Evolutionary conservation across 2,888 invertebrate genomes (phyloP).

Genomic region (Cynaeus angustus): DNA sequence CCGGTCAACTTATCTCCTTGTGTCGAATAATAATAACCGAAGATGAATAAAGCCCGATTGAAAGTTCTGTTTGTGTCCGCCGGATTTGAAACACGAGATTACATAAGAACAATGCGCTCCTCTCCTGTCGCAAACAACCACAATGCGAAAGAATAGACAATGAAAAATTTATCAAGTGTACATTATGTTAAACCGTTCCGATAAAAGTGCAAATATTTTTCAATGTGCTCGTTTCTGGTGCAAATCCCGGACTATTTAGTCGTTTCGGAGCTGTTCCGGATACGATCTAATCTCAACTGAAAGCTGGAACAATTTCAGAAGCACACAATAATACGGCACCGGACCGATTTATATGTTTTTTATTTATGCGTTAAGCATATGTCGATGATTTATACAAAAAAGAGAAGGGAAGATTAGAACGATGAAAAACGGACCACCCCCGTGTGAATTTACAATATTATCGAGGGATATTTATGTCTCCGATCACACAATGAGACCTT

Average conservation of each 20-base stretch:
- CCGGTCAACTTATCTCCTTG: too few relatives aligned
- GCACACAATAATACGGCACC: slow-evolving; percentile 25
- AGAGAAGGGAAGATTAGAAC: slow-evolving; percentile 37
- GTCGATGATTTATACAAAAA: slow-evolving; percentile 45
- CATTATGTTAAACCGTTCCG: neutral
- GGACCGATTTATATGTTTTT: slow-evolving; percentile 42
- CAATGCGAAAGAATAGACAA: neutral
- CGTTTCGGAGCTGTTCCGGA: slow-evolving; percentile 10
- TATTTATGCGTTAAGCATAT: slow-evolving; percentile 49
- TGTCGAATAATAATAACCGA: too few relatives aligned
- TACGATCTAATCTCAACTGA: slow-evolving; percentile 30
- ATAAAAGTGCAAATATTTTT: slow-evolving; percentile 8
- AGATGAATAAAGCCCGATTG: too few relatives aligned
- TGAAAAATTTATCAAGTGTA: slow-evolving; percentile 4
- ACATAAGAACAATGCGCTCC: too few relatives aligned
- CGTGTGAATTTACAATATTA: slow-evolving; percentile 44
- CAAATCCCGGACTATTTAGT: slow-evolving; percentile 10
- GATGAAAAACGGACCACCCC: slow-evolving; percentile 43
- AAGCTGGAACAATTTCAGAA: slow-evolving; percentile 32
- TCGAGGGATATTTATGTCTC: slow-evolving; percentile 44
- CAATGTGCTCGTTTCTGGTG: neutral
- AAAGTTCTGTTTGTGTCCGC: too few relatives aligned
- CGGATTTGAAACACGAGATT: too few relatives aligned
- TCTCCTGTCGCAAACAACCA: too few relatives aligned
- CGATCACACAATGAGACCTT: slow-evolving; percentile 43